Evolutionary conservation across 2,888 invertebrate species (phyloP), one percentile per base, ranked within the genome.

Genomic region (Torymus aiolomorphi): DNA sequence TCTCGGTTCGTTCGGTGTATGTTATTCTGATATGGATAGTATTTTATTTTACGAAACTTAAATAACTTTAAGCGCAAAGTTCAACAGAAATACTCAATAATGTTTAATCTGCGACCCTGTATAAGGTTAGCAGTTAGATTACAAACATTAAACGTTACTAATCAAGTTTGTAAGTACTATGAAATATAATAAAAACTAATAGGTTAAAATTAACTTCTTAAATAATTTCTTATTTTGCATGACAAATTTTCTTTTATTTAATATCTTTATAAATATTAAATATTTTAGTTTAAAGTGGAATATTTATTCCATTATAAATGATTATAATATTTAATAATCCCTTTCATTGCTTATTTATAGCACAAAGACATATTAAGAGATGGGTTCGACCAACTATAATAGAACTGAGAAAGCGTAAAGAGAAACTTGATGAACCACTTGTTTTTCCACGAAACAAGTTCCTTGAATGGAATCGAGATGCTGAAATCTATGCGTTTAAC

Each of bases 401-500:
- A 86, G 94, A 92, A 86, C 87, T 96, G 13, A 92, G 94, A 74
- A 91, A 86, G 11, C 94, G 94, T 10, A 93, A 94, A 86, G 91
- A 87, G 85, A 85, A 14, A n/a, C 20, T 78, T 31, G n/a, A 51
- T 8, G 72, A 84, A 31, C 86, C 88, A 42, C 91, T 91, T 0
- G 63, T 71, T 51, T 71, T 14, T 56, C 82, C 80, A 14, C 91
- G 96, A 82, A 94, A 94, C 42, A 92, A 92, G 11, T 96, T 92
- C 87, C 84, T 95, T n/a, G 96, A 95, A 86, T 97, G 98, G 98
- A 98, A 97, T 88, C 94, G 96, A 85, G 94, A 95, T 85, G 94
- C 96, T 0, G 98, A 98, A 91, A 83, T 98, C 2, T 97, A 92
- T 91, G 96, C 98, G 0, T 98, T 98, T 92, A 95, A 95, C 12